Percentiles rank a stretch among this genome's conserved stretches.
Conservation (phyloP, 1,140 invertebrate species). For the Lepidurus apus region DNA sequence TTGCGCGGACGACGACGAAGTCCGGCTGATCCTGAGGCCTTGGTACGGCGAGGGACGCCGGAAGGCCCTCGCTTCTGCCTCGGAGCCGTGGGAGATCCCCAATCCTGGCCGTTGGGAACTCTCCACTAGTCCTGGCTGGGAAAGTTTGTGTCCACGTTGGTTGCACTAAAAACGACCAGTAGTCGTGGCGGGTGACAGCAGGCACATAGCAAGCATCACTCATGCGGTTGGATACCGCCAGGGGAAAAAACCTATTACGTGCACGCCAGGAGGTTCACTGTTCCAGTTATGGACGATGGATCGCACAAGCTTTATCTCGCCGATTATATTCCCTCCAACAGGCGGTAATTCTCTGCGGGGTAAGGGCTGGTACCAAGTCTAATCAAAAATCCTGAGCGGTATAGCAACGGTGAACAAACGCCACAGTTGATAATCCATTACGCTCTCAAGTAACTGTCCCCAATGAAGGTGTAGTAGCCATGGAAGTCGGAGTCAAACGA, state of each 20-base stretch:
- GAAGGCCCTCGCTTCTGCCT: neutral
- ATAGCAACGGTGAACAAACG: neutral
- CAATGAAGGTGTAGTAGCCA: neutral
- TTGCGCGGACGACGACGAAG: conserved; percentile 20
- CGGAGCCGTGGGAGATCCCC: conserved; percentile 11
- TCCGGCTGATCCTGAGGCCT: conserved; percentile 13
- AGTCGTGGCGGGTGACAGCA: neutral
- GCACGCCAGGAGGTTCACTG: neutral
- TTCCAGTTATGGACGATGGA: neutral
- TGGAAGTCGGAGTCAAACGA: neutral
- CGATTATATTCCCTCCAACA: neutral
- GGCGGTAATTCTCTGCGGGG: neutral
- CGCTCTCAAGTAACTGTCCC: neutral
- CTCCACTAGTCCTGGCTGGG: neutral
- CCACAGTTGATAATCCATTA: conserved; percentile 4
- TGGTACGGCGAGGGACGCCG: conserved; percentile 15
- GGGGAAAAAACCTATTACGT: neutral
- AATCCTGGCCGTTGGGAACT: neutral
- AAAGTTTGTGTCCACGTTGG: neutral
- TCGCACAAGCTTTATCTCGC: neutral
- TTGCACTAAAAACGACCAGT: neutral
- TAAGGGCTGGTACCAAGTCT: neutral
- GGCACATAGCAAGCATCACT: conserved; percentile 13
- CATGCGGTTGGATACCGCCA: neutral
- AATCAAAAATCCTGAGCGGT: neutral